Conservation (phyloP, 1,140 invertebrate species). For the Chironomus striatipennis region DNA sequence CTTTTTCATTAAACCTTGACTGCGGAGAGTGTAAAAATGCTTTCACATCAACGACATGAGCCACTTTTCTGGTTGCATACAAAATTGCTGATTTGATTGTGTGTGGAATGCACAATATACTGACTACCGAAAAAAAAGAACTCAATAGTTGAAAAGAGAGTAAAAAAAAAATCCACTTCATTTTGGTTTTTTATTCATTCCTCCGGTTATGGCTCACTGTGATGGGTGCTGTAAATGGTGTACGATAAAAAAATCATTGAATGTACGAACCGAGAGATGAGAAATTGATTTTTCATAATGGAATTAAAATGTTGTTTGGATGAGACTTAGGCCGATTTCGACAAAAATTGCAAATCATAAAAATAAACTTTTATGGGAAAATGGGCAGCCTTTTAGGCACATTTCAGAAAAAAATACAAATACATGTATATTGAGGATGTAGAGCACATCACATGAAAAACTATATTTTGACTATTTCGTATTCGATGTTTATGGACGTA, state of each 20-base stretch:
- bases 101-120: not conserved
- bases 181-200: not conserved
- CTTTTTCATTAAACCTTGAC: slow-evolving; percentile 13
- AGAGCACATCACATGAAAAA: not conserved
- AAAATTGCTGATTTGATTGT: slow-evolving; percentile 14
- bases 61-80: slow-evolving; percentile 6
- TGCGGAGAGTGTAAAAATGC: slow-evolving; percentile 4
- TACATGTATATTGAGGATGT: too few relatives aligned
- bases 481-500: not conserved
- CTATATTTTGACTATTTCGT: not conserved
- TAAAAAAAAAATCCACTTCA: not conserved
- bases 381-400: too few relatives aligned
- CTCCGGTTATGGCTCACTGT: not conserved
- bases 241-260: not conserved
- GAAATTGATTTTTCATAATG: slow-evolving; percentile 5
- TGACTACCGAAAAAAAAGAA: not conserved
- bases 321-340: not conserved
- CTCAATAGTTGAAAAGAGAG: not conserved
- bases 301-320: slow-evolving; percentile 13
- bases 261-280: too few relatives aligned
- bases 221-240: not conserved
- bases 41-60: slow-evolving; percentile 7
- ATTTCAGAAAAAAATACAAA: too few relatives aligned
- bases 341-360: not conserved
- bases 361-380: not conserved